Base-by-base conservation (phyloP, 2,797 vertebrate genomes). In the Varecia variegata region DNA sequence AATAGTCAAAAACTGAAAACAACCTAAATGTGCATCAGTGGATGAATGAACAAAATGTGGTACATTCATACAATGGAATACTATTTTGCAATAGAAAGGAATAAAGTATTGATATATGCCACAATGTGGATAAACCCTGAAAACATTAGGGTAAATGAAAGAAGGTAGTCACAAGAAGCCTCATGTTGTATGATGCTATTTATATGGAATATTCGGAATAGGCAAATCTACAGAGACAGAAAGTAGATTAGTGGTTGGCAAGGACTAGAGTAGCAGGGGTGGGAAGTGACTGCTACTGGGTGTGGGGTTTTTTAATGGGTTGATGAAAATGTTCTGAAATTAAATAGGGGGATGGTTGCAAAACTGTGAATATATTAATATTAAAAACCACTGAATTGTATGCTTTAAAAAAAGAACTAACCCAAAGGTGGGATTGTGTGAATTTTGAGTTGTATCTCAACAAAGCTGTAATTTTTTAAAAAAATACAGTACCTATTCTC, bases 251-350 rank as follows among this genome's bases (percentile, higher is more conserved):
- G 20, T 5, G 7, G 68, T 3, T 80, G 14, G 32, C 54, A 81
- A 54, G 40, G 65, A 52, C 20, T 14, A 3, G 6, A 50, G 25
- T 2, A 6, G 32, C 30, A 35, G 4, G n/a, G 21, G 3, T 35
- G 15, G 4, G 43, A 76, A 45, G 14, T 60, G 21, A 52, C 38
- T 2, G 43, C 27, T 27, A 14, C 56, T 17, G 15, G 38, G 38
- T 27, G 11, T 30, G 68, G 68, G 20, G 32, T 43, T 91, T 70
- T 77, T 62, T 70, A 74, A 21, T 7, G 13, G 45, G 40, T 27
- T 18, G 12, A 91, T 40, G 7, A 88, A 88, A 90, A n/a, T 23
- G 30, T 70, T 70, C 85, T 86, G 40, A 85, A 95, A 79, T 96
- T 65, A 70, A 43, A 82, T 2, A 45, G 60, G 5, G 47, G 4